phyloP scores from a whole-genome alignment of 2,113 vertebrate genomes.

The Etheostoma spectabile region DNA sequence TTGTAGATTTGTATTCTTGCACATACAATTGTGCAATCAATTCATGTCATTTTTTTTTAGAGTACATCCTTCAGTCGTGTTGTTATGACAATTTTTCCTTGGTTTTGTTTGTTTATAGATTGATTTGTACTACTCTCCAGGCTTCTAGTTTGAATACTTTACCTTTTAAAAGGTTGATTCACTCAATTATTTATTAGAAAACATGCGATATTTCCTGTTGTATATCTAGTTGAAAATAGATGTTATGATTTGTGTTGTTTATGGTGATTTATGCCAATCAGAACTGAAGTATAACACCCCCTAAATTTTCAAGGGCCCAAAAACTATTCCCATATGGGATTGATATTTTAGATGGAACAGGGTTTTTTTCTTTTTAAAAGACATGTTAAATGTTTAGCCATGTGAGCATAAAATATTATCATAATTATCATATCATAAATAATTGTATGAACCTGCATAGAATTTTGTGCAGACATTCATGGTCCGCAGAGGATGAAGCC shows the following conservation, averaged over 20 bases:
- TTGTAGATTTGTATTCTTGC: slow-evolving; percentile 7
- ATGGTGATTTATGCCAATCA: background rate
- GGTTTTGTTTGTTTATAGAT: background rate
- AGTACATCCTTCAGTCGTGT: background rate
- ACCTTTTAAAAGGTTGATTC: background rate
- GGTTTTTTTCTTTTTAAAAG: too few relatives aligned
- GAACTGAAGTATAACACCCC: background rate
- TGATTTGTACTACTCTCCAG: background rate
- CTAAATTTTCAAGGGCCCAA: too few relatives aligned
- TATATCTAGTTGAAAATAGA: background rate
- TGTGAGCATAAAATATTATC: too few relatives aligned
- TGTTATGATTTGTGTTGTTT: background rate
- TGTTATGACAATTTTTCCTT: background rate
- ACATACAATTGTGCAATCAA: background rate
- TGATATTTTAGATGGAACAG: too few relatives aligned
- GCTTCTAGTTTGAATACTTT: background rate
- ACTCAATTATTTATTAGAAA: background rate
- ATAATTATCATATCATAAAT: background rate
- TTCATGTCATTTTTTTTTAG: background rate
- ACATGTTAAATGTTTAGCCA: background rate
- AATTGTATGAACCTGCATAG: background rate
- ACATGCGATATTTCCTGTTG: background rate
- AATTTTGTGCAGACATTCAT: background rate
- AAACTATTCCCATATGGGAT: too few relatives aligned
- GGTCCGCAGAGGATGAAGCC: too few relatives aligned